Evolutionary conservation across 1,140 invertebrate species (phyloP).

Genomic region (Musca domestica): DNA sequence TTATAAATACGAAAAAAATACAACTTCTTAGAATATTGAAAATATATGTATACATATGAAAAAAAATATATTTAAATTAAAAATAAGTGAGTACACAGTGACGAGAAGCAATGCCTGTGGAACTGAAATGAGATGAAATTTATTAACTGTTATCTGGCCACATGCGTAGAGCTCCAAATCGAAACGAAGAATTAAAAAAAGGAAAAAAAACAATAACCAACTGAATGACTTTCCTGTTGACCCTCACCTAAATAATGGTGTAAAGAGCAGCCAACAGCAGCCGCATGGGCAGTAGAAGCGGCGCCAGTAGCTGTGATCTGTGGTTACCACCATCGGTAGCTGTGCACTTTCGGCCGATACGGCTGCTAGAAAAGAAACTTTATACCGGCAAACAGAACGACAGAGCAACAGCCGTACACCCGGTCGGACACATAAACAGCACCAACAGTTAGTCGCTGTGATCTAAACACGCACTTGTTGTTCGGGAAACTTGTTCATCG

Average conservation of each 20-base stretch:
- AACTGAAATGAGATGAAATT: not conserved
- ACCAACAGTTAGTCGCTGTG: not conserved
- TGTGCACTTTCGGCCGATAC: no score
- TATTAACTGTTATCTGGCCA: not conserved
- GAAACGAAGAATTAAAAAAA: not conserved
- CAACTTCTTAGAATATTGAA: constrained; percentile 13
- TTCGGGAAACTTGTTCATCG: constrained; percentile 14
- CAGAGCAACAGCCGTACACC: not conserved
- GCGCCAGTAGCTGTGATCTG: no score
- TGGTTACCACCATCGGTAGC: no score
- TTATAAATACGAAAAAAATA: not conserved
- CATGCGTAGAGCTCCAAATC: not conserved
- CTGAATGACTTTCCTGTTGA: constrained; percentile 16
- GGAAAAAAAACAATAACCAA: not conserved
- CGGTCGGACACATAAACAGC: no score
- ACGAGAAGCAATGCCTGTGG: not conserved
- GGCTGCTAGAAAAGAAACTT: no score
- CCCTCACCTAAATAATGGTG: constrained; percentile 17
- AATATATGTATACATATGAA: no score
- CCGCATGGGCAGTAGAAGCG: not conserved
- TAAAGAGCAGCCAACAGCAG: not conserved
- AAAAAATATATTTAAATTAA: not conserved
- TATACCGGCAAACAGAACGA: not conserved
- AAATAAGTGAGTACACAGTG: not conserved
- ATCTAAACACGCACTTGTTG: constrained; percentile 16